Evolutionary conservation across 2,113 vertebrate genomes (phyloP), one percentile per base, ranked within the genome.

Genomic region (Scopus umbretta): DNA sequence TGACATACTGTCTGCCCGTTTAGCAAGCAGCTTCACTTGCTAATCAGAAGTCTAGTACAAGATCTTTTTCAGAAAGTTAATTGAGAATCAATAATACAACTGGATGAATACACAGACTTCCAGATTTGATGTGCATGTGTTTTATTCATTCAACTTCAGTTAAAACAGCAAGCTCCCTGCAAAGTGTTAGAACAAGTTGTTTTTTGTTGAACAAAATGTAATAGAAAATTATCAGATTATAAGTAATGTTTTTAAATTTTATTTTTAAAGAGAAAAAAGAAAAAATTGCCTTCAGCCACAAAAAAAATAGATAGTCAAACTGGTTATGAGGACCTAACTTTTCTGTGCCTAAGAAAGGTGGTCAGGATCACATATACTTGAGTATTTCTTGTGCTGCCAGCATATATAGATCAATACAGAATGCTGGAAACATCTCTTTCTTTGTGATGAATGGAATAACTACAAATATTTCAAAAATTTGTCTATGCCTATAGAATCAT

Each of bases 141-240:
- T 70, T 61, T 32, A 59, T 36, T 59, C 13, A 52, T 38, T 29
- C n/a, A 86, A 3, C 26, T 75, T 61, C n/a, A 63, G 14, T 40
- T 67, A 22, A 50, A 86, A 32, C 23, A 36, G 6, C 7, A 55
- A 80, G 36, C 2, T 92, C 9, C 13, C 67, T 7, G 4, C 8
- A 56, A 19, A 83, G 4, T 2, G 1, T 21, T 52, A 47, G 23
- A 34, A 40, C 7, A 61, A 78, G 10, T 2, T 36, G 9, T 0
- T 1, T 59, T 81, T 67, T 67, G 9, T 11, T 58, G 9, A 88
- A 47, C 4, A 26, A 73, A 83, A 65, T 8, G 5, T 7, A 11
- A 92, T 0, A 38, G 27, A 78, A 85, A 67, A 16, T 3, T 29
- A 5, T 5, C 38, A 19, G 16, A 67, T 49, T 36, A 18, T 4